phyloP scores from a whole-genome alignment of 2,888 invertebrate genomes.

The Hylaea fasciaria region DNA sequence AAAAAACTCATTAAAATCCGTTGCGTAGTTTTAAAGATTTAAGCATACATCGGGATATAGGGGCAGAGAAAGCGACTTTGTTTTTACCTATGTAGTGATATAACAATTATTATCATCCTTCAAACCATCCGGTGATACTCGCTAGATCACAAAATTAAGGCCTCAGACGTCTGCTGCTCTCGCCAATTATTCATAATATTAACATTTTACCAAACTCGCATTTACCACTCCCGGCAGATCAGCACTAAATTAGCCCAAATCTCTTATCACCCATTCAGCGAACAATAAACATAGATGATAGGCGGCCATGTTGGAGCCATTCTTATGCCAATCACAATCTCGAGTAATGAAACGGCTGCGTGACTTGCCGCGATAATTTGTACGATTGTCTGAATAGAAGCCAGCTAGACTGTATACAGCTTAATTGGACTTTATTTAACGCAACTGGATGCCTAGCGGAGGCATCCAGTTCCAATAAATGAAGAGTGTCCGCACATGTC shows the following conservation, averaged over 20 bases:
- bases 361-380: constrained; percentile 26
- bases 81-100: too few species aligned
- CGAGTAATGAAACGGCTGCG: constrained; percentile 28
- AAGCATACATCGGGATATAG: too few species aligned
- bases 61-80: too few species aligned
- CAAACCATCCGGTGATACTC: too few species aligned
- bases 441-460: not conserved
- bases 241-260: not conserved
- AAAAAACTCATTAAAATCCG: too few species aligned
- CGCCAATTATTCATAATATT: too few species aligned
- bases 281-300: constrained; percentile 15
- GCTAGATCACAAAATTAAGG: too few species aligned
- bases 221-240: not conserved
- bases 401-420: not conserved
- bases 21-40: too few species aligned
- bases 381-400: constrained; percentile 3
- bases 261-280: not conserved
- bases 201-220: too few species aligned
- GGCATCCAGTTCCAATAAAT: too few species aligned
- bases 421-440: constrained; percentile 10
- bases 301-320: constrained; percentile 11
- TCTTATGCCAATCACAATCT: constrained; percentile 34
- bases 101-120: too few species aligned
- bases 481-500: not conserved
- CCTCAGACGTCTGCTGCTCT: too few species aligned